Conservation (phyloP, 2,797 vertebrate species). For the Sebastes kiyomatsui region DNA sequence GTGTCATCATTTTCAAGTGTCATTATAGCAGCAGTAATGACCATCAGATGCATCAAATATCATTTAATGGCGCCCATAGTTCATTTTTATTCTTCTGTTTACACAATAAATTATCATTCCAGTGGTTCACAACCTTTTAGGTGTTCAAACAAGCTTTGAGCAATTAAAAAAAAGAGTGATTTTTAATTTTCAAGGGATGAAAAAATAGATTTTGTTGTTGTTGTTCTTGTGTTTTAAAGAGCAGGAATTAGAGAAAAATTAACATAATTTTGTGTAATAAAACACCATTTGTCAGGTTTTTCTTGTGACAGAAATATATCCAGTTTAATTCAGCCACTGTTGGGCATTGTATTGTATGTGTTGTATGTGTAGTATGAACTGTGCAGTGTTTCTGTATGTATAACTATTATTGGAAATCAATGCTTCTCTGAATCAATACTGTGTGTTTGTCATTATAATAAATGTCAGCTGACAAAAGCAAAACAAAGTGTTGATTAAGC, state of each 20-base stretch:
- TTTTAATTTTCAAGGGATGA: not conserved
- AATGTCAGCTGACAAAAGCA: constrained; percentile 32
- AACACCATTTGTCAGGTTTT: not conserved
- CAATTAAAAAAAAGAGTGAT: not conserved
- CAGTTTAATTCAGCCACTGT: not conserved
- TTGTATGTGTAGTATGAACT: not conserved
- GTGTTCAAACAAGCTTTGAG: not conserved
- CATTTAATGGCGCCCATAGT: not conserved
- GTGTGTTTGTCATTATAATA: not conserved
- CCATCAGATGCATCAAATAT: not conserved
- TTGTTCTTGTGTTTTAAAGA: not conserved
- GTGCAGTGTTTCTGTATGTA: not conserved
- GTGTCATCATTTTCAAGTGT: no score
- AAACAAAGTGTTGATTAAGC: no score
- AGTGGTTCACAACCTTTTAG: not conserved
- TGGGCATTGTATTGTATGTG: not conserved
- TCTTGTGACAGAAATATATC: not conserved
- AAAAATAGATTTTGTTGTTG: not conserved
- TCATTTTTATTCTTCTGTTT: constrained; percentile 20
- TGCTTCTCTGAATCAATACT: not conserved
- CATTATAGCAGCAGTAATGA: no score
- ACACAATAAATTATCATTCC: not conserved
- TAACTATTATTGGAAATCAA: constrained; percentile 21
- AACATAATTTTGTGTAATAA: not conserved
- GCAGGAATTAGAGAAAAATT: not conserved